Base-by-base conservation (phyloP, 2,797 vertebrate species). In the Brachyalestes nurse region DNA sequence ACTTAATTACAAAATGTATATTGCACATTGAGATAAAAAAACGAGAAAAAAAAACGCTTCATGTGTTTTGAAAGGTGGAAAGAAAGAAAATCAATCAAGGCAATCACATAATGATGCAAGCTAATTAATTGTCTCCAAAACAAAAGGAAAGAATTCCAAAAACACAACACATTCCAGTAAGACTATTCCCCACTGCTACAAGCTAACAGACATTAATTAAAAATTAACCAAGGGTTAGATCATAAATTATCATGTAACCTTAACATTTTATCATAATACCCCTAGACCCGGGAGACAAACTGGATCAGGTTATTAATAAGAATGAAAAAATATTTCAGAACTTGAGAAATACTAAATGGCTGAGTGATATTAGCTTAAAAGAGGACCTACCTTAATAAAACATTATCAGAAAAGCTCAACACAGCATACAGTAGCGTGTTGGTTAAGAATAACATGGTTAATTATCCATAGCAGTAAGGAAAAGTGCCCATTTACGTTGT, bases 401-500 rank as follows among this genome's bases (percentile, higher is more conserved):
- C 5, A 67, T n/a, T 9, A 42, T 21, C 16, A 2, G n/a, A 21
- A 21, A 45, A 65, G 19, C 23, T 45, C 45, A 9, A 16, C 71
- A 66, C 1, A 21, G n/a, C 23, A 57, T 34, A 49, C 58, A 28
- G 55, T 51, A 73, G 76, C 21, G 45, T 74, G 53, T 67, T 69
- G 51, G 53, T 78, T 53, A 74, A 69, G 49, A 78, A 42, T 58
- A 28, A 28, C 28, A 66, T 73, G 55, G 19, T 70, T 78, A 78
- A 75, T 78, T 75, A 82, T 40, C 42, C 70, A 53, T 19, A 61
- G 49, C 58, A 28, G n/a, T 58, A 65, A 78, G n/a, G 28, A 70
- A 79, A 78, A 79, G 38, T 74, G 75, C 75, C 73, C 66, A 40
- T 73, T 67, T 55, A 53, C 76, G 76, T 71, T 78, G 76, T 75